Evolutionary conservation across 2,113 vertebrate species (phyloP), one percentile per base, ranked within the genome.

Genomic region (Lontra canadensis): DNA sequence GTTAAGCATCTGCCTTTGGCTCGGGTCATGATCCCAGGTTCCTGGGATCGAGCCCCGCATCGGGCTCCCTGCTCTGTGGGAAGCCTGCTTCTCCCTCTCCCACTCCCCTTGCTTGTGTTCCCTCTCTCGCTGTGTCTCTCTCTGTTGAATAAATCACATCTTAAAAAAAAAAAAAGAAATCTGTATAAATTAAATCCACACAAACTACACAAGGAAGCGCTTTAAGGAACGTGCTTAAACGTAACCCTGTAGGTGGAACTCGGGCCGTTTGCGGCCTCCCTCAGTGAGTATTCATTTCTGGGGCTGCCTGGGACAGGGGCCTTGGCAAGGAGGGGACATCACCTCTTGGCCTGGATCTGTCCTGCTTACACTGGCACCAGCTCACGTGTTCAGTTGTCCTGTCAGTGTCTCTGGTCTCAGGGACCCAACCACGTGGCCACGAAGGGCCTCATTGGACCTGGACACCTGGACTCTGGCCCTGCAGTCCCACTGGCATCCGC

Each of bases 371-470:
- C 17, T 4, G 29, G 71, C 2, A 5, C 23, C 39, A 12, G 7
- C 17, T 36, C 11, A 25, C 4, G 4, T 0, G 49, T 20, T 9
- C 0, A 0, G 42, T 23, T 49, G 25, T 55, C 15, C 3, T 13
- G 21, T 78, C 25, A 1, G 4, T 21, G 61, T 29, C 57, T 76
- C 59, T 82, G 34, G 42, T 26, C 39, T 82, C n/a, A 80, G 42
- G 25, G 0, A 5, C 44, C 26, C 4, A 18, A 15, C 39, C 17
- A 0, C 0, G 7, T 10, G 34, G 25, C 42, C 29, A 8, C 1
- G 21, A 31, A 0, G 6, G 7, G 4, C 29, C 57, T 29, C 31
- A 12, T 29, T 55, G 18, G 44, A 29, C 17, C 26, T 55, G 7
- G 59, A n/a, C 8, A 4, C 69, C 34, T 1, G 5, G 55, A 17